Evolutionary conservation across 1,140 invertebrate species (phyloP).

Genomic region (Aphelenchoides avenae): DNA sequence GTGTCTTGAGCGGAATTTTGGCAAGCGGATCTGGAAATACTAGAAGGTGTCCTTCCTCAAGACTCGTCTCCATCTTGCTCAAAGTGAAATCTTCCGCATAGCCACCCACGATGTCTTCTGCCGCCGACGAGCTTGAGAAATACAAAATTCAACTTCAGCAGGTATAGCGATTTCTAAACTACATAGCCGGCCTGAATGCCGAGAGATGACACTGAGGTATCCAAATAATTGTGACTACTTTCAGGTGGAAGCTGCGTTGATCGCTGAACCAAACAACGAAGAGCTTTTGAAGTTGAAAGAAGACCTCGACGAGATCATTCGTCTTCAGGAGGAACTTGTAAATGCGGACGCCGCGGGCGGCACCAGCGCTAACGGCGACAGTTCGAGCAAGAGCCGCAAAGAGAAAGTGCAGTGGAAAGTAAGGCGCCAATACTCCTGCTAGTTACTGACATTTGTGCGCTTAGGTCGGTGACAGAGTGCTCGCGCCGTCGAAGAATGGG

Average conservation of each 20-base stretch:
- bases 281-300: slow-evolving; percentile 41
- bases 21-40: no score
- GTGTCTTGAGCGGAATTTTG: no score
- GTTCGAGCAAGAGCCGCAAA: neutral
- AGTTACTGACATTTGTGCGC: slow-evolving; percentile 1
- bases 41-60: no score
- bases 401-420: slow-evolving; percentile 36
- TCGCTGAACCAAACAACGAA: slow-evolving; percentile 45
- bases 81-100: no score
- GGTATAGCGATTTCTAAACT: slow-evolving; percentile 13
- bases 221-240: slow-evolving; percentile 21
- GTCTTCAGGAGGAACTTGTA: slow-evolving; percentile 36
- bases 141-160: slow-evolving; percentile 40
- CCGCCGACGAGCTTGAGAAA: slow-evolving; percentile 33
- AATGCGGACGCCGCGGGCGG: slow-evolving; percentile 4
- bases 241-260: slow-evolving; percentile 40
- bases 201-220: no score
- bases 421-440: slow-evolving; percentile 8
- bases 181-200: neutral
- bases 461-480: slow-evolving; percentile 44
- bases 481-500: slow-evolving; percentile 43
- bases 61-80: no score
- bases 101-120: no score
- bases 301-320: slow-evolving; percentile 40
- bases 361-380: neutral